A percentile compares a stretch with the other conserved stretches of the same genome.
Conservation (phyloP, 2,888 invertebrate genomes). For the Caenorhabditis becei region DNA sequence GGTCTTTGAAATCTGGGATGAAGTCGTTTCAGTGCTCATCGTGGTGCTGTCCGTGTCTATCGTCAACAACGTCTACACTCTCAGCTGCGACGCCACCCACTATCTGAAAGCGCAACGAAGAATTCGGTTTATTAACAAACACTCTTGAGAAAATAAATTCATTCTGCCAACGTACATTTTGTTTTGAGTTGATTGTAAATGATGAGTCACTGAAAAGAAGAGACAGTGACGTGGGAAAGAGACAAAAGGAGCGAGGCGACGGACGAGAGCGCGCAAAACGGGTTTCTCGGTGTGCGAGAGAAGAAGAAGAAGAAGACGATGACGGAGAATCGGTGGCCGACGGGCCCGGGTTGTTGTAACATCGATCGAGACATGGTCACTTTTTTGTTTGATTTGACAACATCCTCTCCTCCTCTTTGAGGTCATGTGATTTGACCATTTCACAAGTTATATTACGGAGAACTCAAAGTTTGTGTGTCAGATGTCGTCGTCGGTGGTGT, state of each 20-base stretch:
- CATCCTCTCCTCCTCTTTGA: conserved; percentile 8
- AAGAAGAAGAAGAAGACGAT: conserved; percentile 18
- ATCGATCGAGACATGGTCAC: conserved; percentile 48
- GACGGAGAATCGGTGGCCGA: not conserved
- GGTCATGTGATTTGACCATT: conserved; percentile 19
- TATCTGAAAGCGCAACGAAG: conserved; percentile 46
- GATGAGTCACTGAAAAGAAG: conserved; percentile 28
- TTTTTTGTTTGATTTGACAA: conserved; percentile 20
- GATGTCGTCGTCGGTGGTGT: conserved; percentile 61
- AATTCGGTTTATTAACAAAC: conserved; percentile 61
- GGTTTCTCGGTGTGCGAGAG: conserved; percentile 32
- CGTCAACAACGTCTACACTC: conserved; percentile 42
- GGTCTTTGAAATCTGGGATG: not conserved
- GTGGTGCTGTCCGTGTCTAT: conserved; percentile 16
- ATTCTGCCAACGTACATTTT: not conserved
- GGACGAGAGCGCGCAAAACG: conserved; percentile 33
- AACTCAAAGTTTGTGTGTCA: conserved; percentile 3
- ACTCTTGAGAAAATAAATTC: conserved; percentile 9
- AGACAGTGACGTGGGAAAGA: conserved; percentile 9
- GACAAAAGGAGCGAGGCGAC: conserved; percentile 5
- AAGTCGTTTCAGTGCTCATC: conserved; percentile 35
- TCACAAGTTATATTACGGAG: not conserved
- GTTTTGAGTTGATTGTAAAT: conserved; percentile 16
- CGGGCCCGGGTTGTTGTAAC: conserved; percentile 23
- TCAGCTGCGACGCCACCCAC: not conserved